Evolutionary conservation across 1,140 invertebrate genomes (phyloP), one percentile per base, ranked within the genome.

Genomic region (Orussus abietinus): DNA sequence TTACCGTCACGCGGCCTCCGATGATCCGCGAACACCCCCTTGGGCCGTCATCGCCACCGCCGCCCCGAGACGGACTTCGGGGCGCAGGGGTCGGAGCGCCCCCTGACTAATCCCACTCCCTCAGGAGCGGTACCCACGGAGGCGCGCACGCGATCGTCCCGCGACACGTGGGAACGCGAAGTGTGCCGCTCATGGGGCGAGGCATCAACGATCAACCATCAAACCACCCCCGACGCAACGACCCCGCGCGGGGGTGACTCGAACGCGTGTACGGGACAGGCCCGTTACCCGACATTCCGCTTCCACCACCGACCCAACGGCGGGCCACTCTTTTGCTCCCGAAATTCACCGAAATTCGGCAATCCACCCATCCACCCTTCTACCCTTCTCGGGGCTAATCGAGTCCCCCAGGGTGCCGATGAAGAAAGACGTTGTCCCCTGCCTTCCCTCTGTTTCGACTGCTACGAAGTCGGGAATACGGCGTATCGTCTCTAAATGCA

Each of bases 1-100:
- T 69, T 68, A 67, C 56, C 61, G 65, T 69, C 64, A 69, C 65
- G 66, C 62, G 62, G 59, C 55, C 57, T 49, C 54, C 61, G 63
- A 68, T 69, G 52, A 57, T 56, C 51, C 51, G 47, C 49, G 46
- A 52, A 32, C 32, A 25, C 43, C 25, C 31, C 43, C 28, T 14
- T 17, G 19, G 36, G 17, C 29, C 15, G 7, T 32, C 19, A 14
- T 17, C 13, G 17, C 19, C 13, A 5, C 30, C 38, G 13, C 35
- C 18, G n/a, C 33, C 42, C 40, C 32, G 42, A 42, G 13, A 49
- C 40, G 39, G 11, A 5, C 29, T 12, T 5, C 4, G 5, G 29
- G 5, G 11, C 29, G 29, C 11, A 14, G 5, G 5, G 29, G 42
- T 51, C 51, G 49, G 56, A 50, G 32, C 61, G 57, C 59, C 61